A percentile compares a stretch with the other conserved stretches of the same genome.
Evolutionary conservation across 2,113 vertebrate genomes (phyloP).

Genomic region (Psittacara wagleri): DNA sequence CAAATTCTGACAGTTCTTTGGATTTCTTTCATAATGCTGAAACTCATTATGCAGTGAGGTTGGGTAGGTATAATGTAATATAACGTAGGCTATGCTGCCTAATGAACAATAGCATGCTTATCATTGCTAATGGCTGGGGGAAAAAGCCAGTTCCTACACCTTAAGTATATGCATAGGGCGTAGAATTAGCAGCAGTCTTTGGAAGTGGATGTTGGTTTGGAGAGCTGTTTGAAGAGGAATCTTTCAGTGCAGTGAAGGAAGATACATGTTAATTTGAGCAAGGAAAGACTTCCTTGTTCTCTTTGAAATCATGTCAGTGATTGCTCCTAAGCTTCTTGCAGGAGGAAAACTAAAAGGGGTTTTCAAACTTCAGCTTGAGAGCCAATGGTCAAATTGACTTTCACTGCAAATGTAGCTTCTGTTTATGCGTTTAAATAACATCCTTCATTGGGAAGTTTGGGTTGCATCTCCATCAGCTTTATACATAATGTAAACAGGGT

Average conservation of each 20-base stretch:
- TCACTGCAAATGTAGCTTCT: neutral
- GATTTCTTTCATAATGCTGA: neutral
- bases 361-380: neutral
- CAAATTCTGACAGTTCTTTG: neutral
- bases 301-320: neutral
- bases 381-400: neutral
- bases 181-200: neutral
- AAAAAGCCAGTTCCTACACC: neutral
- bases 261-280: neutral
- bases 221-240: neutral
- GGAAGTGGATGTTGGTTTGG: neutral
- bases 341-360: neutral
- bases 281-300: neutral
- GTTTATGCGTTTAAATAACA: neutral
- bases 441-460: neutral
- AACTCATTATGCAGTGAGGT: neutral
- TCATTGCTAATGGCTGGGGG: neutral
- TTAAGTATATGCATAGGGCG: neutral
- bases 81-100: neutral
- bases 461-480: neutral
- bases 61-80: neutral
- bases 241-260: neutral
- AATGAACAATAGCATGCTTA: neutral
- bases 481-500: rapidly evolving
- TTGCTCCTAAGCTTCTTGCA: neutral